Percentiles rank a stretch among this genome's conserved stretches.
These are phyloP conservation scores for human (Homo sapiens) DNA, from an alignment of 2,113 vertebrate species.

Conservation along the genomic window DNA sequence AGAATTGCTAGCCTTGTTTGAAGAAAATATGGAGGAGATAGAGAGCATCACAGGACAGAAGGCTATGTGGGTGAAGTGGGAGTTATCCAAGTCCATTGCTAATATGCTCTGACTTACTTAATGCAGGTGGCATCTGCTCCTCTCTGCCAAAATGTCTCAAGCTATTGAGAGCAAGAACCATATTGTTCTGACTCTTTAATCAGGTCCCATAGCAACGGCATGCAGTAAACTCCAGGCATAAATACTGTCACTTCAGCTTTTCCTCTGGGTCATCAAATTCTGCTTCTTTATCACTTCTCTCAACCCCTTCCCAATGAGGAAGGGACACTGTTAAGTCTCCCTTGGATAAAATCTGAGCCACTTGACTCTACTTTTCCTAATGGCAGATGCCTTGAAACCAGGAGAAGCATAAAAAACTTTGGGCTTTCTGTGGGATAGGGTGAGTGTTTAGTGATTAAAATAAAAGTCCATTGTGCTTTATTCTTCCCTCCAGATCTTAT, in stretches of 20 bases:
- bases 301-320: neutral
- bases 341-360: neutral
- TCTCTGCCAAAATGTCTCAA: neutral
- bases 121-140: neutral
- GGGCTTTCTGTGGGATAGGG: conserved; percentile 21
- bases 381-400: neutral
- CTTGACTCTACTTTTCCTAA: conserved; percentile 6
- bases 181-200: neutral
- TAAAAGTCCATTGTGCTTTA: conserved; percentile 56
- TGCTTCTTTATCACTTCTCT: neutral
- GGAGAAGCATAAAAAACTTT: neutral
- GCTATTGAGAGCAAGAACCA: neutral
- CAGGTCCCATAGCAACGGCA: neutral
- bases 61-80: neutral
- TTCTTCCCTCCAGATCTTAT: conserved; percentile 60
- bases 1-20: neutral
- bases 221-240: neutral
- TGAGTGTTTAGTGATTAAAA: conserved; percentile 41
- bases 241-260: neutral
- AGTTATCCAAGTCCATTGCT: neutral
- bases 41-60: neutral
- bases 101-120: neutral
- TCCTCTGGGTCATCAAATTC: neutral
- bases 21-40: neutral
- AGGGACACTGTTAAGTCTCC: neutral